Evolutionary conservation across 2,797 vertebrate genomes (phyloP).

Genomic region (Lepilemur septentrionalis): DNA sequence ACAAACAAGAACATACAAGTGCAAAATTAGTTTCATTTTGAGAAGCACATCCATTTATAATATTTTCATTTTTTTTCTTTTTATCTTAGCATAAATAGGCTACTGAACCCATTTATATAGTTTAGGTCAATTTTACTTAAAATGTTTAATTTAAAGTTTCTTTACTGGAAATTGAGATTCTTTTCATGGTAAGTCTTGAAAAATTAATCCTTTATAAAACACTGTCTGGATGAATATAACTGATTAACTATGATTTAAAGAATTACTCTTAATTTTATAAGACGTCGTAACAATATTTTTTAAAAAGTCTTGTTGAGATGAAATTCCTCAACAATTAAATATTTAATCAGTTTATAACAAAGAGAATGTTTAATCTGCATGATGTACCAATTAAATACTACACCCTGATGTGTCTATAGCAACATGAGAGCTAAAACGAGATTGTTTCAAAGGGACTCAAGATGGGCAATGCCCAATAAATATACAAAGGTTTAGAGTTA

Average conservation of each 20-base stretch:
- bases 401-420: constrained; percentile 60
- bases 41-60: constrained; percentile 26
- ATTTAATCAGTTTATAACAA: constrained; percentile 71
- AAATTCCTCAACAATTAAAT: constrained; percentile 69
- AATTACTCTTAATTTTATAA: constrained; percentile 65
- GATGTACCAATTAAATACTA: constrained; percentile 64
- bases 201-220: constrained; percentile 57
- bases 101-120: background rate
- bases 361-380: constrained; percentile 64
- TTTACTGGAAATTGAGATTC: constrained; percentile 49
- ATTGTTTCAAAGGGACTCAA: constrained; percentile 40
- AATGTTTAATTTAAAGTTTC: constrained; percentile 49
- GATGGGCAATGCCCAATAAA: background rate
- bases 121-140: constrained; percentile 39
- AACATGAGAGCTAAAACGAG: constrained; percentile 50
- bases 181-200: constrained; percentile 36
- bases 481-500: background rate
- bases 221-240: constrained; percentile 65
- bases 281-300: constrained; percentile 46
- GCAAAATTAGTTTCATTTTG: constrained; percentile 40
- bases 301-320: constrained; percentile 44
- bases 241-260: constrained; percentile 67
- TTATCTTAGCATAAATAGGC: background rate
- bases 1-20: background rate
- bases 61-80: background rate